phyloP scores from a whole-genome alignment of 2,113 vertebrate genomes.

The Oreochromis spilurus region DNA sequence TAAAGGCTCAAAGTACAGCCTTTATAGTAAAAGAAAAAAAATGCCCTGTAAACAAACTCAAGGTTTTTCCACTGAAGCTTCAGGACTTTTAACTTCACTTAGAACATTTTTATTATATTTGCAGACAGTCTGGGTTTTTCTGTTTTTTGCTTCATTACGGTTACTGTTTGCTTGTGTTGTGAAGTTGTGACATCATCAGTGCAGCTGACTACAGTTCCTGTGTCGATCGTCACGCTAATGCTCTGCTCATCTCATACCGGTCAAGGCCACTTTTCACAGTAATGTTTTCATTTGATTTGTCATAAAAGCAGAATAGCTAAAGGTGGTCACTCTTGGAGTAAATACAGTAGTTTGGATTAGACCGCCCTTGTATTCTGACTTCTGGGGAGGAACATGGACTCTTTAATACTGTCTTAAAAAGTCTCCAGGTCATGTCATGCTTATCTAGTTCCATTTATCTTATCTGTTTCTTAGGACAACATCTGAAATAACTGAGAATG shows the following conservation, averaged over 20 bases:
- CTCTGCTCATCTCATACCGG: not conserved
- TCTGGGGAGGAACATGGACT: not conserved
- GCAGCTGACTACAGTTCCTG: not conserved
- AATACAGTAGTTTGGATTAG: not conserved
- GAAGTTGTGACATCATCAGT: not conserved
- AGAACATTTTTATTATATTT: not conserved
- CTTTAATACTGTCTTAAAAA: not conserved
- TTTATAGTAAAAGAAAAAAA: not conserved
- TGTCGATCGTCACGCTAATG: not conserved
- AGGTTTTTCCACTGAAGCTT: not conserved
- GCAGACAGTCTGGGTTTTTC: not conserved
- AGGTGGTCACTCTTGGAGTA: not conserved
- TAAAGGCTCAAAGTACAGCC: not conserved
- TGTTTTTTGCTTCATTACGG: not conserved
- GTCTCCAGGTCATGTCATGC: not conserved
- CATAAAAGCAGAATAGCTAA: not conserved
- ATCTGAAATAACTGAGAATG: not conserved
- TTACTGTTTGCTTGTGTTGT: not conserved
- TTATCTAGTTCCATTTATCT: not conserved
- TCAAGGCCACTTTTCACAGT: not conserved
- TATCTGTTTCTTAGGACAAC: not conserved
- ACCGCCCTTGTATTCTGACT: not conserved
- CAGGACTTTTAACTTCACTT: not conserved
- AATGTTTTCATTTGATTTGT: not conserved
- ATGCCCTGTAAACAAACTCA: not conserved